phyloP scores from a whole-genome alignment of 1,140 invertebrate genomes.

The Periplaneta americana region DNA sequence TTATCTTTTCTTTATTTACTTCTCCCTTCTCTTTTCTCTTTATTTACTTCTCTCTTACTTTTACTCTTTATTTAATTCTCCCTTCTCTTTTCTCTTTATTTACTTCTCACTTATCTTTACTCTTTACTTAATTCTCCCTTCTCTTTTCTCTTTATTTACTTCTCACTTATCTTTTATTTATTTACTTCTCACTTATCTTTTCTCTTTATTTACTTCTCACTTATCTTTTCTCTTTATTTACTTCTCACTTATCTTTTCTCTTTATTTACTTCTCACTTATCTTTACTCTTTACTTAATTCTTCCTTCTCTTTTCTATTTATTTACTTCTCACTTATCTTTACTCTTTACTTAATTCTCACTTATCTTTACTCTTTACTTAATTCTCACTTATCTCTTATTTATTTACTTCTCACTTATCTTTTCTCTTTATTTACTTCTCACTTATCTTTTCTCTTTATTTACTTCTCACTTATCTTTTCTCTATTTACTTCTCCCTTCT shows the following conservation, averaged over 20 bases:
- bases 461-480: background rate
- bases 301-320: background rate
- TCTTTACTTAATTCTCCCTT: background rate
- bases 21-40: background rate
- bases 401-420: background rate
- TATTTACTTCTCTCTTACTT: background rate
- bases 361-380: background rate
- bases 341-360: background rate
- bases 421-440: background rate
- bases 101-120: background rate
- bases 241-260: background rate
- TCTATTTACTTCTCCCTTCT: background rate
- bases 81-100: background rate
- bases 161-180: background rate
- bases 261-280: background rate
- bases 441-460: background rate
- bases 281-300: background rate
- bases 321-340: background rate
- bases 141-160: background rate
- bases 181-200: background rate
- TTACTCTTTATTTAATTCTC: too few species aligned
- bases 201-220: background rate
- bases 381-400: background rate
- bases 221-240: background rate
- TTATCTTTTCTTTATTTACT: background rate